These are phyloP conservation scores for Conopomorpha cramerella DNA, from an alignment of 1,140 invertebrate genomes.

Conservation along the genomic window DNA sequence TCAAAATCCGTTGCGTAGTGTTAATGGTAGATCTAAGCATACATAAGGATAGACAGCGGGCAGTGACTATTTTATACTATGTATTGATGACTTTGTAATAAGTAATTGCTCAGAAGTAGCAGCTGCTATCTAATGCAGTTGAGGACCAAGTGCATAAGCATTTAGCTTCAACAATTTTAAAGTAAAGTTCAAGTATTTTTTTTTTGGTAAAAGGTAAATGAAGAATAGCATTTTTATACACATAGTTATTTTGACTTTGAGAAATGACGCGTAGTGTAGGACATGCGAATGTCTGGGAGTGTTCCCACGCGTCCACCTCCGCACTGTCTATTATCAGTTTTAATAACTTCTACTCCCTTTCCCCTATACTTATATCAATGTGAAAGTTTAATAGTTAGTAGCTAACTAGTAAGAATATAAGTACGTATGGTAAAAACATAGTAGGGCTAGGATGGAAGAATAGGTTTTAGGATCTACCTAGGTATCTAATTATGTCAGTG, in stretches of 20 bases:
- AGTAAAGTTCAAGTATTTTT: neutral
- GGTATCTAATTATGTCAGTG: neutral
- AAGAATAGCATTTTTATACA: slow-evolving; percentile 35
- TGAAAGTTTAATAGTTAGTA: slow-evolving; percentile 33
- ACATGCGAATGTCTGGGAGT: slow-evolving; percentile 53
- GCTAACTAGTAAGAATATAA: neutral
- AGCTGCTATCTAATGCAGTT: too few species aligned
- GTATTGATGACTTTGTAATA: too few species aligned
- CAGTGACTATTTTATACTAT: neutral
- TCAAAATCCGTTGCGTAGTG: too few species aligned
- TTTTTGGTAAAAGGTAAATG: slow-evolving; percentile 1
- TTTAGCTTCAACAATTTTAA: neutral
- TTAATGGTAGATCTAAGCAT: too few species aligned
- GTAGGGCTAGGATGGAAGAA: neutral
- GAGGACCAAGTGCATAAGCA: too few species aligned
- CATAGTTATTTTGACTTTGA: slow-evolving; percentile 47
- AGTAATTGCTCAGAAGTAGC: too few species aligned
- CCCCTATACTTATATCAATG: slow-evolving; percentile 47
- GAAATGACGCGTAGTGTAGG: slow-evolving; percentile 30
- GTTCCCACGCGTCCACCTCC: slow-evolving; percentile 55
- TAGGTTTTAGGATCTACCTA: neutral
- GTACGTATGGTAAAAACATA: neutral
- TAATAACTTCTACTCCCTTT: slow-evolving; percentile 51
- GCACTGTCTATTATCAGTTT: slow-evolving; percentile 51
- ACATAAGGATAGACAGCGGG: too few species aligned